Evolutionary conservation across 2,113 vertebrate genomes (phyloP), one percentile per base, ranked within the genome.

Genomic region (Oryzias melastigma): DNA sequence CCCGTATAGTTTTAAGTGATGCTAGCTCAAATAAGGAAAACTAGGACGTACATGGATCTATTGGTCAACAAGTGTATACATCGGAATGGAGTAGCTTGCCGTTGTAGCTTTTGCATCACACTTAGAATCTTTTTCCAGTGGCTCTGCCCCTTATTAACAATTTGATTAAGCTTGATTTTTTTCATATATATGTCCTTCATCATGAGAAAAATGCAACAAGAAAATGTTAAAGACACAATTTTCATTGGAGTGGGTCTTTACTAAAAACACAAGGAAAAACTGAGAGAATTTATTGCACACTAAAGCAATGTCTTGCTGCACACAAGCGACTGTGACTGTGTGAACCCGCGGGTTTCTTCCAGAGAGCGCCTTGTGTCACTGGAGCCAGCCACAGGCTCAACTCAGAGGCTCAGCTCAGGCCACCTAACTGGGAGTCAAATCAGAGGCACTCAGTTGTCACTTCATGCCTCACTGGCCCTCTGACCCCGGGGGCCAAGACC

Each of bases 401-500:
- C 77, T 77, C 60, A 66, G 78, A 67, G 85, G 73, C 72, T 74
- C 49, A 35, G 65, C 73, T 59, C 69, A 68, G 71, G 81, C 84
- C 82, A 89, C 82, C 84, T 85, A 68, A 85, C 85, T 78, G 78
- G 79, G 75, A 86, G 85, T 85, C 77, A 84, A 83, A 89, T 88
- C 81, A 88, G 92, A 89, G 61, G 82, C 25, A 35, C 90, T 90
- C 86, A 45, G 89, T 81, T 65, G 85, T 86, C 88, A 89, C 89
- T 90, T 93, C 92, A 94, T 80, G 91, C 93, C 93, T 93, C 91
- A 92, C 87, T 94, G 93, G 71, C 93, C 93, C 88, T 35, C 86
- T 95, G 94, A 95, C 92, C 92, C 90, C 58, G 67, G 70, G 59
- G 93, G 93, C 89, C 88, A 81, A 91, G 92, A 92, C 91, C 88